phyloP scores from a whole-genome alignment of 2,888 invertebrate species.

The Tipula confusa region DNA sequence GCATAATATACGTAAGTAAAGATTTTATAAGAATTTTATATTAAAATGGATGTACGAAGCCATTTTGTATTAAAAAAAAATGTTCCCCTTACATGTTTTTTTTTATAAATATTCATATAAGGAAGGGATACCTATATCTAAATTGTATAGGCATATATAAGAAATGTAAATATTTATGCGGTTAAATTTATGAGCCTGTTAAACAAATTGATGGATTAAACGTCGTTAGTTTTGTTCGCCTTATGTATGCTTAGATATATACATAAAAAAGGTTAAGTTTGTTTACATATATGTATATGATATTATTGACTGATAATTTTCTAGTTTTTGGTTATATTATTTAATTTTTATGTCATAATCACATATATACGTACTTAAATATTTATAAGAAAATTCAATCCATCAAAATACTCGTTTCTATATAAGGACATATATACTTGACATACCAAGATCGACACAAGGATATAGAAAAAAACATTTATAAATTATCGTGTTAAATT shows the following conservation, averaged over 20 bases:
- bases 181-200: not conserved
- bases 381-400: not conserved
- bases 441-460: no score
- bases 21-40: not conserved
- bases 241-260: no score
- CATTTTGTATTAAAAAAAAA: not conserved
- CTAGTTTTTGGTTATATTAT: not conserved
- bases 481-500: not conserved
- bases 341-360: not conserved
- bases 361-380: not conserved
- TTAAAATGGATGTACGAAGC: not conserved
- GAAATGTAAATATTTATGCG: not conserved
- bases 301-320: slow-evolving; percentile 25
- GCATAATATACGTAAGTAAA: not conserved
- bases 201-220: not conserved
- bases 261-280: slow-evolving; percentile 4
- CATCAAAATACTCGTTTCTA: not conserved
- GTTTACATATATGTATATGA: not conserved
- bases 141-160: not conserved
- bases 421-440: not conserved
- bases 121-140: not conserved
- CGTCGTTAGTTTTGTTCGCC: not conserved
- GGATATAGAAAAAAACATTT: not conserved
- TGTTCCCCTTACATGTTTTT: not conserved
- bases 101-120: not conserved